These are phyloP conservation scores for Melanotaenia maccullochi DNA, from an alignment of 2,797 vertebrate genomes.

Conservation along the genomic window DNA sequence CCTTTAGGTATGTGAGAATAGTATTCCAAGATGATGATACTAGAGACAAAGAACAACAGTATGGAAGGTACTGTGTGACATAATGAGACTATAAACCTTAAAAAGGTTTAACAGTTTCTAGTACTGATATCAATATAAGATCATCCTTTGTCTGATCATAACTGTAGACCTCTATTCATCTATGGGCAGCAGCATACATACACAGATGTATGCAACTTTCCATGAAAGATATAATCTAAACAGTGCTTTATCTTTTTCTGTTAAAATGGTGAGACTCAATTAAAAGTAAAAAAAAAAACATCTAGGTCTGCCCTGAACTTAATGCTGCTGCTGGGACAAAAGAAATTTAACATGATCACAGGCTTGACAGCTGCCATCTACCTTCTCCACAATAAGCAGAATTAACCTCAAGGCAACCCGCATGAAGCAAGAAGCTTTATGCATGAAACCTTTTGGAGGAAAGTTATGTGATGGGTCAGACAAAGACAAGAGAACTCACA, in stretches of 20 bases:
- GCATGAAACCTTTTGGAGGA: neutral
- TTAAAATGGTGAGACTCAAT: neutral
- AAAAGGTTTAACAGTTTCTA: neutral
- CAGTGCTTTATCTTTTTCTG: neutral
- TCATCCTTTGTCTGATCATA: neutral
- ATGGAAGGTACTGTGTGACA: neutral
- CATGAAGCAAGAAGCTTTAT: neutral
- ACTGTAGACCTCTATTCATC: neutral
- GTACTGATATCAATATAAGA: neutral
- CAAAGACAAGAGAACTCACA: neutral
- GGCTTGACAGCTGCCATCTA: slow-evolving; percentile 3
- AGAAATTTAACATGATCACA: too few relatives aligned
- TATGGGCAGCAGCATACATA: neutral
- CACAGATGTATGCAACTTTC: neutral
- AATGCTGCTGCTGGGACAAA: slow-evolving; percentile 36
- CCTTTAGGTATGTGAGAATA: neutral
- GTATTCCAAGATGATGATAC: neutral
- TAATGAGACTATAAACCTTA: neutral
- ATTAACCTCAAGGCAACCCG: slow-evolving; percentile 1
- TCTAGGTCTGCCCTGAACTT: slow-evolving; percentile 46
- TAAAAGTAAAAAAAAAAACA: slow-evolving; percentile 10
- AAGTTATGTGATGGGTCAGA: neutral
- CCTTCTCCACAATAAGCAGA: slow-evolving; percentile 12
- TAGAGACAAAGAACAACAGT: slow-evolving; percentile 18
- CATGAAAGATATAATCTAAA: neutral